Evolutionary conservation across 2,113 vertebrate genomes (phyloP), one percentile per base, ranked within the genome.

Genomic region (Antechinus stuartii): DNA sequence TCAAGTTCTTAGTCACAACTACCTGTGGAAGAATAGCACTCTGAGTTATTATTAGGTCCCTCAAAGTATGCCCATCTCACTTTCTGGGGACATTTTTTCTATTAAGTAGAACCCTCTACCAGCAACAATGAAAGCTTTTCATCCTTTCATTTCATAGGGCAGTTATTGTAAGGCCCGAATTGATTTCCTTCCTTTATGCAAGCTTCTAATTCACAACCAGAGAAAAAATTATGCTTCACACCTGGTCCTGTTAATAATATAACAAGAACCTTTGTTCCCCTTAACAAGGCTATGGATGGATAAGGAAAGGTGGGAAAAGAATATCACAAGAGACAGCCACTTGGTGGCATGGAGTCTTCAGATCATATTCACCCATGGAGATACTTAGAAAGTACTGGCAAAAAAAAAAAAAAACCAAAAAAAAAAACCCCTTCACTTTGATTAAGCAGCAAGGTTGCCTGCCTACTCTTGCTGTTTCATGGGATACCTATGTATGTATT

Each of bases 401-500:
- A 46, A 57, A 93, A 54, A 14, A 54, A 68, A 30, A 55, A 4
- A 55, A 61, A 30, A 68, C n/a, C n/a, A n/a, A n/a, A n/a, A n/a
- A n/a, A n/a, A n/a, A n/a, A n/a, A 47, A 47, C 2, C 47, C 47
- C 54, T 92, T 91, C 30, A 46, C 76, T 27, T 50, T 24, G 53
- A 55, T 90, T 91, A 91, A 56, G n/a, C 6, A 3, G 24, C n/a
- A 93, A 90, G 42, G 14, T 61, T 25, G n/a, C n/a, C 68, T 50
- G 47, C 57, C 23, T 11, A 57, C 35, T 10, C 11, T 91, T 27
- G 2, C 24, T n/a, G 2, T 93, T 91, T 30, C 54, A 8, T 27
- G 57, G 55, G 53, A 92, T 61, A 93, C 93, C 57, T 91, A 61
- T 53, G 90, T 91, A 94, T 91, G 94, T 90, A 95, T 97, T 91